These are phyloP conservation scores for Podabrus alpinus DNA, from an alignment of 2,888 invertebrate genomes.

Conservation along the genomic window DNA sequence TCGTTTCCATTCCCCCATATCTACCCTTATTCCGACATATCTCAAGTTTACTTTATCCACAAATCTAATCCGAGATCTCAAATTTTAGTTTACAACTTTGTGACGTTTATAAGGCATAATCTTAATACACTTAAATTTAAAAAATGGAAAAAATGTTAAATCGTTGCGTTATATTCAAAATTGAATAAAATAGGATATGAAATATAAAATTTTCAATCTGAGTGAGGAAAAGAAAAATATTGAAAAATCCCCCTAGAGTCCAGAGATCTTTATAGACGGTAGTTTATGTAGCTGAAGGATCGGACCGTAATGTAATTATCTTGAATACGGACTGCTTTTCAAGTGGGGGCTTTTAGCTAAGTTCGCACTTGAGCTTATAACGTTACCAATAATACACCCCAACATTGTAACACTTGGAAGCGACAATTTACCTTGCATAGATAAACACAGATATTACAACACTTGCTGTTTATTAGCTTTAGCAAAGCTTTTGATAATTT, in stretches of 20 bases:
- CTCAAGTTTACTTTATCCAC: conserved; percentile 40
- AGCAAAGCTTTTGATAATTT: conserved; percentile 11
- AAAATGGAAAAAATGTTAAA: neutral
- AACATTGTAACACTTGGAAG: conserved; percentile 37
- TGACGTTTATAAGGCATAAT: conserved; percentile 1
- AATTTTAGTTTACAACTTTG: conserved; percentile 20
- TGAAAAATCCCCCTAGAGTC: conserved; percentile 36
- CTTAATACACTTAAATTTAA: neutral
- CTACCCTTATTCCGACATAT: conserved; percentile 36
- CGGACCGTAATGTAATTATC: conserved; percentile 50
- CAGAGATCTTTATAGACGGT: conserved; percentile 33
- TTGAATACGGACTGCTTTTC: conserved; percentile 45
- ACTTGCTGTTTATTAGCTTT: conserved; percentile 26
- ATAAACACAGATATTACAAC: conserved; percentile 32
- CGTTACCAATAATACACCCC: conserved; percentile 49
- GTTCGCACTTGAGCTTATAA: conserved; percentile 50
- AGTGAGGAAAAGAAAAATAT: conserved; percentile 36
- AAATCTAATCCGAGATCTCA: conserved; percentile 33
- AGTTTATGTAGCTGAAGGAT: conserved; percentile 42
- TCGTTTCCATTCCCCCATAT: conserved; percentile 31
- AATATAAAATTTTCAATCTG: conserved; percentile 45
- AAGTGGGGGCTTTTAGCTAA: conserved; percentile 50
- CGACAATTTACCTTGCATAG: conserved; percentile 36
- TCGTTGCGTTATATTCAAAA: conserved; percentile 10
- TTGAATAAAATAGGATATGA: conserved; percentile 36